Percentiles rank a stretch among this genome's conserved stretches.
phyloP scores from a whole-genome alignment of 2,888 invertebrate species.

The Oscheius sp. region DNA sequence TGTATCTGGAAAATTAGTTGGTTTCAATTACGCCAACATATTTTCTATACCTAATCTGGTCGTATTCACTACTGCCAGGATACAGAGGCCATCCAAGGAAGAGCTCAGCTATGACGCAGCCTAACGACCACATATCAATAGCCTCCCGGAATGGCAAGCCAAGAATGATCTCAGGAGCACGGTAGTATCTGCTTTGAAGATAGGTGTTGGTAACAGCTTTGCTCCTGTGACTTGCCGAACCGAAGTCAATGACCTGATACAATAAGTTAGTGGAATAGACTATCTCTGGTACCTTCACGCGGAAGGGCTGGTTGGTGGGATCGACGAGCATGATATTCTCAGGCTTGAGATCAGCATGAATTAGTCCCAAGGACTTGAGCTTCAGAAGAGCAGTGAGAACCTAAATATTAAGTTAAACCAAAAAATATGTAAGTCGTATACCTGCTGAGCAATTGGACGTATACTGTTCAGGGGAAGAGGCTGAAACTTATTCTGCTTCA shows the following conservation, averaged over 20 bases:
- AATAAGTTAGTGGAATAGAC: not conserved
- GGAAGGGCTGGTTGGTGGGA: slow-evolving; percentile 95
- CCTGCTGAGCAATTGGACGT: slow-evolving; percentile 96
- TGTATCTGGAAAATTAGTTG: slow-evolving; percentile 74
- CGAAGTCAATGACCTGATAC: slow-evolving; percentile 91
- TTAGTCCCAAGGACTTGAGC: slow-evolving; percentile 93
- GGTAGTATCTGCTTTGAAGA: slow-evolving; percentile 97
- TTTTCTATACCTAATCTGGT: slow-evolving; percentile 77
- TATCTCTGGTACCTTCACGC: slow-evolving; percentile 82
- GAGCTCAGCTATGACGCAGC: slow-evolving; percentile 98
- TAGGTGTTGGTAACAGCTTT: slow-evolving; percentile 99
- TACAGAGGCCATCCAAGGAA: slow-evolving; percentile 99
- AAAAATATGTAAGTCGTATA: not conserved
- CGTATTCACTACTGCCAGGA: slow-evolving; percentile 98
- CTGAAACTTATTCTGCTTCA: slow-evolving; percentile 99
- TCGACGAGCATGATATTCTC: slow-evolving; percentile 99
- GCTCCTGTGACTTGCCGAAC: slow-evolving; percentile 97
- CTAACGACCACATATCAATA: slow-evolving; percentile 99
- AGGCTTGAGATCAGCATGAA: slow-evolving; percentile 99
- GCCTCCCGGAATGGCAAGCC: slow-evolving; percentile 99
- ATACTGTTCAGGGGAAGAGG: slow-evolving; percentile 98
- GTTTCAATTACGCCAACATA: not conserved
- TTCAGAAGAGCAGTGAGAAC: slow-evolving; percentile 86
- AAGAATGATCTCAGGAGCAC: slow-evolving; percentile 93
- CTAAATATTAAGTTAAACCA: slow-evolving; percentile 30